Conservation (phyloP, 2,888 invertebrate genomes). For the Minunthozetes semirufus region DNA sequence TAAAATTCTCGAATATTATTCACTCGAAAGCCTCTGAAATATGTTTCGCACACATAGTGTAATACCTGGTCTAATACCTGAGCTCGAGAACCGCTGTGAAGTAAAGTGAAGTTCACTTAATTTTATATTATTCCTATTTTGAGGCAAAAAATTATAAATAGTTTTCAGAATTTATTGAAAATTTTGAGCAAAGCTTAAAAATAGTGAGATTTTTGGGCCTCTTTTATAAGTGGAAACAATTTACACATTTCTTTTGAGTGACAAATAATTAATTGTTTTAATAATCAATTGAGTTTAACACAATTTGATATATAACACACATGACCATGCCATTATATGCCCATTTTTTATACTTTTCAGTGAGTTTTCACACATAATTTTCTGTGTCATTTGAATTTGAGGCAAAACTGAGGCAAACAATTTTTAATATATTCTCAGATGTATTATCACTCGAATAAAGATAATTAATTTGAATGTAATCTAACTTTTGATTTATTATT, state of each 20-base stretch:
- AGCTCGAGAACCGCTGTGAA: neutral
- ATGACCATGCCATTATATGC: no score
- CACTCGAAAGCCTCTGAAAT: conserved; percentile 3
- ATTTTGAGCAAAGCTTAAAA: neutral
- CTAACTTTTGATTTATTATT: no score
- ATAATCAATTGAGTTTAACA: neutral
- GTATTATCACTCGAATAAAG: no score
- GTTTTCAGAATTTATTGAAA: neutral
- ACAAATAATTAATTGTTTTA: conserved; percentile 1
- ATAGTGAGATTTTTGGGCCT: neutral
- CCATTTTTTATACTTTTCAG: no score
- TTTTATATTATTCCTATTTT: neutral
- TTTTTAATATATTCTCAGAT: no score
- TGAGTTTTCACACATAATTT: no score
- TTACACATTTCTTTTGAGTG: neutral
- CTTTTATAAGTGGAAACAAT: neutral
- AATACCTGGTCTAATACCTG: neutral
- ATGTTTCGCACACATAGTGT: neutral
- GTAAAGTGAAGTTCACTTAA: neutral
- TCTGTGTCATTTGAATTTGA: no score
- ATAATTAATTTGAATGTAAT: no score
- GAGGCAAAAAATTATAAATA: neutral
- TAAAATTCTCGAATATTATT: neutral
- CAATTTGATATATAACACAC: no score
- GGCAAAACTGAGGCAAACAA: no score